Conservation (phyloP, 2,113 vertebrate species). For the Dermatemys mawii region DNA sequence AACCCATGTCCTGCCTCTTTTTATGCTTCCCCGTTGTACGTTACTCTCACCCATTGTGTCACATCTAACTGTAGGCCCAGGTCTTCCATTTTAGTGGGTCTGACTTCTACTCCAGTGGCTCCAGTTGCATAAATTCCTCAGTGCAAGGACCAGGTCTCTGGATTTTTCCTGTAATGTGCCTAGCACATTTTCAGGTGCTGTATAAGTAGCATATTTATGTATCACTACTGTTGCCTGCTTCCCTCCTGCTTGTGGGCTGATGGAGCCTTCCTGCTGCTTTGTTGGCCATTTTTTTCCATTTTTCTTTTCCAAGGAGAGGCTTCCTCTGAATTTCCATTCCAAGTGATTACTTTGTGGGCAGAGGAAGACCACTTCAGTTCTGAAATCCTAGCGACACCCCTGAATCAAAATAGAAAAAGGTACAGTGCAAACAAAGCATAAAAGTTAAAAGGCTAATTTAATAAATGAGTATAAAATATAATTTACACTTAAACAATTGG, state of each 20-base stretch:
- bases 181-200: neutral
- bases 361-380: neutral
- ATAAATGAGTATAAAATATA: conserved; percentile 36
- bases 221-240: neutral
- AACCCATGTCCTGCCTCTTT: neutral
- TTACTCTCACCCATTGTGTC: neutral
- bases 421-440: conserved; percentile 53
- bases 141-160: neutral
- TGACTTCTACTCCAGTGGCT: neutral
- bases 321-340: neutral
- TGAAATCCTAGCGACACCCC: neutral
- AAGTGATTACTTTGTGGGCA: neutral
- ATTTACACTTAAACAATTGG: conserved; percentile 63
- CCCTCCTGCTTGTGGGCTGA: neutral
- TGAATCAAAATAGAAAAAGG: conserved; percentile 39
- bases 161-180: neutral
- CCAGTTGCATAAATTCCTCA: neutral
- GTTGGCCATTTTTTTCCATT: neutral
- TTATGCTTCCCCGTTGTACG: neutral
- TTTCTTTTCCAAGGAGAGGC: neutral
- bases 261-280: neutral
- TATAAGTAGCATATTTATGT: neutral
- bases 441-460: conserved; percentile 57
- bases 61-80: fast-evolving
- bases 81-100: neutral